Base-by-base conservation (phyloP, 2,888 invertebrate genomes). In the Polia nebulosa region DNA sequence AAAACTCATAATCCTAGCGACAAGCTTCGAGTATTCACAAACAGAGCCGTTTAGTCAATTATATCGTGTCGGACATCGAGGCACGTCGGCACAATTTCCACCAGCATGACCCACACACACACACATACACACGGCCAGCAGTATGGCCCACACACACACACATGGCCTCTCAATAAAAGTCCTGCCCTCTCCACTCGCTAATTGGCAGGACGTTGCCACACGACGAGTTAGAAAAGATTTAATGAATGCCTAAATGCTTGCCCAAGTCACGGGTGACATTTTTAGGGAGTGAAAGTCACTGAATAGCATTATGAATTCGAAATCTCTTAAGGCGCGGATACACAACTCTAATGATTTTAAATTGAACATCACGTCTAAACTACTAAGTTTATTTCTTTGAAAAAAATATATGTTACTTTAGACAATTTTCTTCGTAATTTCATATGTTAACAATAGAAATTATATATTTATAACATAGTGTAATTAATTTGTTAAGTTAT, bases 201-300 rank as follows among this genome's bases (percentile, higher is more conserved):
- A 76, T 71, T 78, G 76, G 61, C 49, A 51, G 64, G 76, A 75
- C 76, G 75, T 61, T 64, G 34, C 15, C 34, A 45, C 49, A 39
- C 39, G 60, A 17, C 53, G 25, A 58, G 32, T 62, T 55, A 49
- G n/a, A 49, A 72, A 63, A 58, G 47, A 72, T 74, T 78, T 58
- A 52, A 73, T 68, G 55, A 49, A 29, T 76, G 27, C 25, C 15
- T 45, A 58, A 76, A 52, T 25, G 58, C 25, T 72, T 41, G 32
- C 52, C 15, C 13, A 49, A 41, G 20, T 27, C 22, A 51, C n/a
- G 52, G 32, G 3, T 27, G 22, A 69, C 36, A 36, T 36, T 29
- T 49, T 58, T 15, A n/a, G 27, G 20, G 17, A 9, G 8, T 2
- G 7, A 49, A 41, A 72, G 32, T 49, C 27, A 41, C 3, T 34